Evolutionary conservation across 2,797 vertebrate species (phyloP).

Genomic region (Sebastes nivosus): DNA sequence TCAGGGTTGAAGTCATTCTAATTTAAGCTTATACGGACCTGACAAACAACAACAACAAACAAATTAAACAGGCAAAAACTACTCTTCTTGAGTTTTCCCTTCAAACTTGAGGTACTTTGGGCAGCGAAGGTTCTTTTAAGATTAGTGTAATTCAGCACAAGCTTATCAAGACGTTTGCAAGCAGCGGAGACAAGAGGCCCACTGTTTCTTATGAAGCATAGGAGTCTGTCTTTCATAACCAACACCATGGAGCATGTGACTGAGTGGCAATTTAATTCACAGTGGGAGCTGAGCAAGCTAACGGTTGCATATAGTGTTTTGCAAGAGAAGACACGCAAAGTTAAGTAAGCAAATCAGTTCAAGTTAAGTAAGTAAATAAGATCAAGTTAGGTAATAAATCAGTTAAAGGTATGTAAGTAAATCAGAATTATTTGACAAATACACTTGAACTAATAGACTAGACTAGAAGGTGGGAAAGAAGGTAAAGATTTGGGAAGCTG

Average conservation of each 20-base stretch:
- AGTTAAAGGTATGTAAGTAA: not conserved
- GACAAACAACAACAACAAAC: not conserved
- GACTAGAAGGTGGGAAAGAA: not conserved
- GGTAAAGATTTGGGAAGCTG: fast-evolving
- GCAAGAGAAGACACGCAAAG: slow-evolving; percentile 4
- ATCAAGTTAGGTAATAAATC: not conserved
- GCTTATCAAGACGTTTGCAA: slow-evolving; percentile 52
- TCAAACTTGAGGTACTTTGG: not conserved
- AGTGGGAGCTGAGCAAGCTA: slow-evolving; percentile 2
- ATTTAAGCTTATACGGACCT: not conserved
- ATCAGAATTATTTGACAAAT: not conserved
- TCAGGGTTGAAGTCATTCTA: slow-evolving; percentile 72
- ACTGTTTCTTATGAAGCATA: slow-evolving; percentile 64
- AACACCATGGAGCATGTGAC: slow-evolving; percentile 56
- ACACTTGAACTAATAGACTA: not conserved
- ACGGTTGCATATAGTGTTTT: slow-evolving; percentile 22
- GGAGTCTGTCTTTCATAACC: slow-evolving; percentile 60
- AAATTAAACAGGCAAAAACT: not conserved
- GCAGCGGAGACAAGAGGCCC: slow-evolving; percentile 68
- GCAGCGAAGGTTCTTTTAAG: slow-evolving; percentile 50
- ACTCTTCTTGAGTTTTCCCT: not conserved
- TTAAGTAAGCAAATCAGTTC: not conserved
- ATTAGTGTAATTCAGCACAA: slow-evolving; percentile 59
- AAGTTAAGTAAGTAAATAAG: not conserved
- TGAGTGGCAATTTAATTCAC: slow-evolving; percentile 15